Base-by-base conservation (phyloP, 2,797 vertebrate species). In the Rhinophrynus dorsalis region DNA sequence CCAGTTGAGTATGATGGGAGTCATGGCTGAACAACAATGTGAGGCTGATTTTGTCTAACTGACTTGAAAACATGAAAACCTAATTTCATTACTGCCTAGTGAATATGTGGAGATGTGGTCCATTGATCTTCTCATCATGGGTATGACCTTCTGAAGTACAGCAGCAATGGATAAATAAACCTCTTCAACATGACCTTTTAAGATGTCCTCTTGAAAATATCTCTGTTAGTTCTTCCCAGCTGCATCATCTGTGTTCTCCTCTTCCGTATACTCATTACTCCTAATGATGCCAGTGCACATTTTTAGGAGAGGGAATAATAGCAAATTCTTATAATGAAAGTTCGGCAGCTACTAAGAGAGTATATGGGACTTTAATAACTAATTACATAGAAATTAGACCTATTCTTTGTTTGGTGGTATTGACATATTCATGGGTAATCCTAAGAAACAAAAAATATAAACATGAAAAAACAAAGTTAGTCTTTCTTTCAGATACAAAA, bases 251-350 rank as follows among this genome's bases (percentile, higher is more conserved):
- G 13, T 10, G 12, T 61, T 21, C 10, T 24, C 23, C 3, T 37
- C 32, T 11, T 62, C 48, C 37, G 35, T 6, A n/a, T 32, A n/a
- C n/a, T n/a, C n/a, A n/a, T 58, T 51, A 51, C 44, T 42, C 52
- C 51, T 71, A 20, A 17, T 42, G 33, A 72, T 65, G 18, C 13
- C 32, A 72, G 17, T 57, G 26, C n/a, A 42, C 20, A 42, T 55
- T 58, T 24, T 51, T 42, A 65, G 42, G 44, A 50, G 10, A 64
- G 10, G 21, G 15, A 5, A 52, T 24, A 37, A 55, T 42, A n/a
- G 48, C 8, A 2, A 29, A 27, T n/a, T 15, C 17, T 51, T 27
- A 18, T 20, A 62, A 29, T 62, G 15, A 6, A 57, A n/a, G 18
- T 57, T 6, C 21, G 3, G 40, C n/a, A 13, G 5, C 23, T 51